Evolutionary conservation across 2,797 vertebrate genomes (phyloP), one percentile per base, ranked within the genome.

Genomic region (Aulostomus chinensis): DNA sequence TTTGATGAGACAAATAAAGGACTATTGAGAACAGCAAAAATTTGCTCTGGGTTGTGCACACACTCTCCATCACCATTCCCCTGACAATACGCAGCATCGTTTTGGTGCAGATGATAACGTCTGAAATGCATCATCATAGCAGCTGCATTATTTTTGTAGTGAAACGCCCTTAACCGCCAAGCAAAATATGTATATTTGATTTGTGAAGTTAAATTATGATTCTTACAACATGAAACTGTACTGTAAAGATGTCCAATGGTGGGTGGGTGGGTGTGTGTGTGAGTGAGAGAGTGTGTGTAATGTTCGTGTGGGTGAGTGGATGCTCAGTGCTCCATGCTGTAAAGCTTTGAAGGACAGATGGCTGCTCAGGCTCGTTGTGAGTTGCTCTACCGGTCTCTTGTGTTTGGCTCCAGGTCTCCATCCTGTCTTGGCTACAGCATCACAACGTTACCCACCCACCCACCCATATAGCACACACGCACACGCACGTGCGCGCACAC

Each of bases 291-390:
- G 33, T 30, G 12, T 54, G 40, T 39, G 52, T 38, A 26, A 29
- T 15, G 21, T 36, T 18, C 48, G 36, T 59, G 34, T 72, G 73
- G 12, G 68, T 66, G 51, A 36, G 46, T 49, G 57, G 16, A n/a
- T 46, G 52, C 5, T 55, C 59, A 55, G 12, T 1, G n/a, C 58
- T 39, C 26, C 38, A 34, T 34, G n/a, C 43, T 54, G 55, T 51
- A 70, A 54, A 70, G 68, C 71, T 79, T 30, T 42, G 31, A 81
- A 65, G 83, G 67, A 85, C 87, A 92, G 89, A 92, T 90, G 89
- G 89, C 72, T 58, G 56, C 73, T 73, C 77, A 51, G 58, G 68
- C 54, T 76, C 1, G 51, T 39, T 76, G 63, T 40, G 58, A 75
- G 32, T 68, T 42, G 38, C 43, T 81, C 63, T 68, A 70, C 64